These are phyloP conservation scores for Melieria picta DNA, from an alignment of 2,888 invertebrate genomes.

Conservation along the genomic window DNA sequence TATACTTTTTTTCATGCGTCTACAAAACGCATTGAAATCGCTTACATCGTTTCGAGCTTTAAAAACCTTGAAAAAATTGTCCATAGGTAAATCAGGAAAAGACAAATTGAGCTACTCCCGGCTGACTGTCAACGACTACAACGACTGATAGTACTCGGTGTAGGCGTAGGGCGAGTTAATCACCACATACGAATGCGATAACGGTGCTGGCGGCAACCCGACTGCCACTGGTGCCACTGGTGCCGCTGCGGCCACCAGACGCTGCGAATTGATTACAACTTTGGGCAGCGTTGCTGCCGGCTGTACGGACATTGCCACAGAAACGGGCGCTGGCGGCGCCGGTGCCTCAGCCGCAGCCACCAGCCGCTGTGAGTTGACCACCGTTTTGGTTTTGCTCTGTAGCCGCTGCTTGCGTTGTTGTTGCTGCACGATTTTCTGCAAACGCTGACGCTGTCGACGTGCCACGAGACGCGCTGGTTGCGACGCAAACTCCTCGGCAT, in stretches of 20 bases:
- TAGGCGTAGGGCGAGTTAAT: slow-evolving; percentile 51
- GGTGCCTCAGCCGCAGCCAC: slow-evolving; percentile 28
- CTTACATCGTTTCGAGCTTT: no score
- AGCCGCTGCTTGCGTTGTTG: slow-evolving; percentile 25
- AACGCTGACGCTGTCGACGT: slow-evolving; percentile 36
- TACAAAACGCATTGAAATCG: no score
- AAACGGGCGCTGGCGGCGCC: slow-evolving; percentile 21
- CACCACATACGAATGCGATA: slow-evolving; percentile 41
- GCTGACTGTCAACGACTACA: slow-evolving; percentile 42
- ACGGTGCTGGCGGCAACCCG: slow-evolving; percentile 4
- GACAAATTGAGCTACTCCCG: no score
- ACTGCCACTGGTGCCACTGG: slow-evolving; percentile 21
- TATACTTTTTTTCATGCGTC: no score
- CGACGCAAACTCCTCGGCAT: slow-evolving; percentile 47
- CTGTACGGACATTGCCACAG: slow-evolving; percentile 24
- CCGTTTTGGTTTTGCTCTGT: slow-evolving; percentile 31
- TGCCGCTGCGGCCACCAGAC: slow-evolving; percentile 41
- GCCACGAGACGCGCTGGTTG: slow-evolving; percentile 32
- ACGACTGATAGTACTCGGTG: slow-evolving; percentile 46
- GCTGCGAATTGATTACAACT: slow-evolving; percentile 38
- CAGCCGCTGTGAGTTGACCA: slow-evolving; percentile 36
- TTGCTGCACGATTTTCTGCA: slow-evolving; percentile 9
- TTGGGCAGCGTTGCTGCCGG: not conserved
- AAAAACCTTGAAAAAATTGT: no score
- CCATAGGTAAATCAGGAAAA: no score